Percentiles rank a stretch among this genome's conserved stretches.
These are phyloP conservation scores for Gastrophryne carolinensis DNA, from an alignment of 2,797 vertebrate genomes.

Conservation along the genomic window DNA sequence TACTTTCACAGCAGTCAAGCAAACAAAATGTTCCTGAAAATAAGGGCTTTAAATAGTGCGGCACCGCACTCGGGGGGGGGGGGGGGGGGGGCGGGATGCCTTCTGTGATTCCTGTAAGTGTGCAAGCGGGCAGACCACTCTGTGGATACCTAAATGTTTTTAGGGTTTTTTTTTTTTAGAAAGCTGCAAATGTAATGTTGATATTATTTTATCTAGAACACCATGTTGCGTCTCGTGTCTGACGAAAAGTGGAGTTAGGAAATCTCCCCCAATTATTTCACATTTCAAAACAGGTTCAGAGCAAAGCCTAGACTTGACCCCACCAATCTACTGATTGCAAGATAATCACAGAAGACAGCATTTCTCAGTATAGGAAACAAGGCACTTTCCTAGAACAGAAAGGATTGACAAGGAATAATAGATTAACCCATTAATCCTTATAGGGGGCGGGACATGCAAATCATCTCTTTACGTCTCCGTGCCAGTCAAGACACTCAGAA, in stretches of 20 bases:
- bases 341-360: too few relatives aligned
- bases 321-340: too few relatives aligned
- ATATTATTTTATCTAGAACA: not conserved
- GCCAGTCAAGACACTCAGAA: too few relatives aligned
- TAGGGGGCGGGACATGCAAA: too few relatives aligned
- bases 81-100: too few relatives aligned
- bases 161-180: not conserved
- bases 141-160: not conserved
- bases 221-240: not conserved
- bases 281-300: not conserved
- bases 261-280: not conserved
- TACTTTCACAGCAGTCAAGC: conserved; percentile 15
- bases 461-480: too few relatives aligned
- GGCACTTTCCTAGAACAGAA: too few relatives aligned
- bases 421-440: too few relatives aligned
- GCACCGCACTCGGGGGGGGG: not conserved
- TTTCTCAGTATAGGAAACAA: too few relatives aligned
- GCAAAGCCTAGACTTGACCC: too few relatives aligned
- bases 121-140: not conserved
- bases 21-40: conserved; percentile 40
- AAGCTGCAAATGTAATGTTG: not conserved
- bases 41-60: conserved; percentile 25
- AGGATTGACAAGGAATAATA: too few relatives aligned
- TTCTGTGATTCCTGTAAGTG: conserved; percentile 31
- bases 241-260: not conserved